phyloP scores from a whole-genome alignment of 2,113 vertebrate genomes.

The Stigmatopora nigra region DNA sequence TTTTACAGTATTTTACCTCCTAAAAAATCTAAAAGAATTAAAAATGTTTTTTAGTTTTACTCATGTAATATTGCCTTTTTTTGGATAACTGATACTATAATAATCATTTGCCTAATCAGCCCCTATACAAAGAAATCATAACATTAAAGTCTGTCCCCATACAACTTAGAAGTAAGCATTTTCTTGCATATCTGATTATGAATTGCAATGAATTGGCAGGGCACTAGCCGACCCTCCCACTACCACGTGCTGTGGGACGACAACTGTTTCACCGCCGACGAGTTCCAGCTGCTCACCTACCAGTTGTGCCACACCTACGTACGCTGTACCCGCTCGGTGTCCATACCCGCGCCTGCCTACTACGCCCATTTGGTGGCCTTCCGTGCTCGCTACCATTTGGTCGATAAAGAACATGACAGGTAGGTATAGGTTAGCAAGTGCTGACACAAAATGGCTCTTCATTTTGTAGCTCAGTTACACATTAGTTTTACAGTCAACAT shows the following conservation, averaged over 20 bases:
- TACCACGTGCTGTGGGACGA: conserved; percentile 99
- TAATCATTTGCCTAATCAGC: no score
- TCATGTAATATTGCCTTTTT: no score
- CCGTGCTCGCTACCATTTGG: conserved; percentile 95
- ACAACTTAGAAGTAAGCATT: no score
- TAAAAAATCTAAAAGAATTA: no score
- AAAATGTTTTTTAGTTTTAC: no score
- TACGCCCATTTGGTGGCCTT: conserved; percentile 98
- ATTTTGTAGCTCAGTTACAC: neutral
- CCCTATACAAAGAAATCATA: no score
- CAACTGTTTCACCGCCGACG: conserved; percentile 97
- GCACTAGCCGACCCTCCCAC: conserved; percentile 97
- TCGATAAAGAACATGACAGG: conserved; percentile 99
- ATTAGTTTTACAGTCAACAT: neutral
- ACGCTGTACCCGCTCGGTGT: conserved; percentile 96
- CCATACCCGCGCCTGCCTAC: conserved; percentile 97
- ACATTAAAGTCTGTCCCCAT: no score
- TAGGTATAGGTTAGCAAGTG: conserved; percentile 74
- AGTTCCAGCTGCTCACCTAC: conserved; percentile 99
- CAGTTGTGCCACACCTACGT: conserved; percentile 99
- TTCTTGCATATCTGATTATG: neutral
- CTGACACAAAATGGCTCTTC: neutral
- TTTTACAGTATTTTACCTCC: no score
- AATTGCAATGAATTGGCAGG: conserved; percentile 59
- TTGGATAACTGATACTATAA: no score